These are phyloP conservation scores for Macroglossus sobrinus DNA, from an alignment of 2,113 vertebrate genomes.

Conservation along the genomic window DNA sequence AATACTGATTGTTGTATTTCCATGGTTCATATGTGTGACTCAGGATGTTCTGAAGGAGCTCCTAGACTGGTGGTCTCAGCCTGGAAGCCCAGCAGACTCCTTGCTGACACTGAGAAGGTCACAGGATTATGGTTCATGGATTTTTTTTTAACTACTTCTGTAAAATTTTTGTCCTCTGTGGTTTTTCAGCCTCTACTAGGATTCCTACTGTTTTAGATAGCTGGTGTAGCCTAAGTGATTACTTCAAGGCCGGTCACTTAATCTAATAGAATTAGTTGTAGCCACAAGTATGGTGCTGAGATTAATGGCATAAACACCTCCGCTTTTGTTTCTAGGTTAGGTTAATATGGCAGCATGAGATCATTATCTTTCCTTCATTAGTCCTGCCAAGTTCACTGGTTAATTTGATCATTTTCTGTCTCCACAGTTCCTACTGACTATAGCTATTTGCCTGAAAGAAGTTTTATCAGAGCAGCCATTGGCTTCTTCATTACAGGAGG, in stretches of 20 bases:
- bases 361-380: conserved; percentile 64
- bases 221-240: conserved; percentile 34
- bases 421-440: conserved; percentile 94
- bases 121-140: neutral
- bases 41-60: neutral
- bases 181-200: neutral
- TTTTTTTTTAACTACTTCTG: neutral
- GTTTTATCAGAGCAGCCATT: conserved; percentile 88
- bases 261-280: conserved; percentile 58
- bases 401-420: conserved; percentile 69
- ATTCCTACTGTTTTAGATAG: conserved; percentile 45
- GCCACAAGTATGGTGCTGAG: conserved; percentile 48
- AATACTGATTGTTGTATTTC: neutral
- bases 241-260: conserved; percentile 17
- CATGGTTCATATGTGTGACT: neutral
- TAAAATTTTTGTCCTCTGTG: conserved; percentile 8
- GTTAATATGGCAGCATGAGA: conserved; percentile 44
- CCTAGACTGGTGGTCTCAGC: neutral
- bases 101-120: neutral
- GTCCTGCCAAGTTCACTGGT: conserved; percentile 50
- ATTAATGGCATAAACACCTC: conserved; percentile 51
- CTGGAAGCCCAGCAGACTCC: neutral
- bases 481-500: conserved; percentile 90
- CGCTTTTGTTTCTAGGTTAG: conserved; percentile 42
- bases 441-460: conserved; percentile 93